Evolutionary conservation across 2,888 invertebrate genomes (phyloP).

Genomic region (Tetragonisca angustula): DNA sequence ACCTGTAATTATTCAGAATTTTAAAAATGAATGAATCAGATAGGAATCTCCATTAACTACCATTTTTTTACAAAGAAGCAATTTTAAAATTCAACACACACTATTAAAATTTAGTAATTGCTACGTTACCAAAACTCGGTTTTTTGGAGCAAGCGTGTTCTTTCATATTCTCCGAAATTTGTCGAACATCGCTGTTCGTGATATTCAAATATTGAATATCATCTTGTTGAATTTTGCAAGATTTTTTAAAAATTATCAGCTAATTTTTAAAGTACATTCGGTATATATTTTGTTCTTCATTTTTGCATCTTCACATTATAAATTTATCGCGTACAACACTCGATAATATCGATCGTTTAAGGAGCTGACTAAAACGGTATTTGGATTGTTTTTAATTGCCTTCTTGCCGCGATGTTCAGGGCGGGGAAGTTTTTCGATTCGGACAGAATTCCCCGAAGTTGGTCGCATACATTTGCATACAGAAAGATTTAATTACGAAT

Average conservation of each 20-base stretch:
- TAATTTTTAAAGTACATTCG: background rate
- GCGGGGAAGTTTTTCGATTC: background rate
- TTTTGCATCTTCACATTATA: too few species aligned
- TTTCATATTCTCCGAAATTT: background rate
- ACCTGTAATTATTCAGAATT: too few species aligned
- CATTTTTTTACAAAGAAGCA: background rate
- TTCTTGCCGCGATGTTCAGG: background rate
- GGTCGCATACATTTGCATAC: constrained; percentile 10
- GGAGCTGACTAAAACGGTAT: background rate
- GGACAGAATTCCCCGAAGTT: background rate
- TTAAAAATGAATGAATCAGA: too few species aligned
- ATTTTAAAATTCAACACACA: background rate
- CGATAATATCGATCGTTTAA: background rate
- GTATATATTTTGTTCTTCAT: too few species aligned
- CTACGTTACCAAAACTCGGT: too few species aligned
- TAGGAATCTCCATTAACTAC: too few species aligned
- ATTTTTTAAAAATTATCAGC: background rate
- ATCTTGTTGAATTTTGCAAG: background rate
- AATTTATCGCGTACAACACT: background rate
- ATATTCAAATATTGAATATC: background rate
- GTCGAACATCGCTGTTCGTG: rapidly evolving
- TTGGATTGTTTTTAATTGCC: background rate
- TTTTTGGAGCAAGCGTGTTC: too few species aligned
- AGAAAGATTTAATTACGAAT: constrained; percentile 6
- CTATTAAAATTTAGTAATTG: too few species aligned